Conservation (phyloP, 2,113 vertebrate genomes). For the Ariopsis seemanni region DNA sequence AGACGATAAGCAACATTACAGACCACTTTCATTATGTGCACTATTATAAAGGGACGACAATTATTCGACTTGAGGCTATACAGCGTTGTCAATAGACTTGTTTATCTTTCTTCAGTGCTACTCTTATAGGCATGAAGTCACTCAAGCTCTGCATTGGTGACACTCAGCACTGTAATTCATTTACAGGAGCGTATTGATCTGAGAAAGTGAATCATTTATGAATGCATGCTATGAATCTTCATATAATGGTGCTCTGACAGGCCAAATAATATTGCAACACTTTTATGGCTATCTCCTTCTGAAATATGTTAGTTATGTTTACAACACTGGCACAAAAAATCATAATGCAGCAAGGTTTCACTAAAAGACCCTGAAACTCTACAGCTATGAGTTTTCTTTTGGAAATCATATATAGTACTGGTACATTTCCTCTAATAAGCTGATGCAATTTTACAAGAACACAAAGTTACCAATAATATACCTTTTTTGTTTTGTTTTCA, state of each 20-base stretch:
- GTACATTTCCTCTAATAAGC: not conserved
- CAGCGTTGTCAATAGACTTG: slow-evolving; percentile 35
- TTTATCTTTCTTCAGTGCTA: slow-evolving; percentile 32
- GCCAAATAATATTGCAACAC: slow-evolving; percentile 34
- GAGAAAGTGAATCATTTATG: slow-evolving; percentile 45
- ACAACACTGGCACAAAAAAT: slow-evolving; percentile 5
- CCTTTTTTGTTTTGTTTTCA: not conserved
- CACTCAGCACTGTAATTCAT: slow-evolving; percentile 30
- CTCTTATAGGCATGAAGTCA: slow-evolving; percentile 28
- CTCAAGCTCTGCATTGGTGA: slow-evolving; percentile 9
- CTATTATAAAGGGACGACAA: slow-evolving; percentile 16
- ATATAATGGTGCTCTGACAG: not conserved
- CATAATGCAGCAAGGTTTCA: not conserved
- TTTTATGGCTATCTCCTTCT: slow-evolving; percentile 24
- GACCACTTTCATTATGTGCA: not conserved
- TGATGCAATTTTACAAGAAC: slow-evolving; percentile 7
- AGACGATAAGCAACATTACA: slow-evolving; percentile 20
- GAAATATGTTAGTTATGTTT: slow-evolving; percentile 21
- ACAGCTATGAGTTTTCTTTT: not conserved
- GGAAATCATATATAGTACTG: not conserved
- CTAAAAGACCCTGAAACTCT: not conserved
- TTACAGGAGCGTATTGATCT: slow-evolving; percentile 30
- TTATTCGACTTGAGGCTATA: slow-evolving; percentile 25
- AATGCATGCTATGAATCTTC: slow-evolving; percentile 26
- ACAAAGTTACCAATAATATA: not conserved